Evolutionary conservation across 2,888 invertebrate species (phyloP), one percentile per base, ranked within the genome.

Genomic region (Tenodera sinensis): DNA sequence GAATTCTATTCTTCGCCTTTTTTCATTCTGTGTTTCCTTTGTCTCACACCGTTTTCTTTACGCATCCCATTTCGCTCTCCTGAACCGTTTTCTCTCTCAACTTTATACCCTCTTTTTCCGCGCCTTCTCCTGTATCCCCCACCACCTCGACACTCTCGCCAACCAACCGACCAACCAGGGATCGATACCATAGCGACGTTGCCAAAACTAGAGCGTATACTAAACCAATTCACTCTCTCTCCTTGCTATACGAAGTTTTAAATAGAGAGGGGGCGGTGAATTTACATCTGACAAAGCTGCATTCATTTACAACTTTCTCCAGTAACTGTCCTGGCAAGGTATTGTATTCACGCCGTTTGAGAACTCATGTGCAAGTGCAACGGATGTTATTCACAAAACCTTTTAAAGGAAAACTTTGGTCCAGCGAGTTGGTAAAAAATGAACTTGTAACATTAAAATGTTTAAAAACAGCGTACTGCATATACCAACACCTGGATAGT

Each of bases 111-210:
- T 30, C 87, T 25, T n/a, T 54, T 82, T 47, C 42, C 47, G 54
- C 30, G 42, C 27, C 54, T 47, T 28, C 83, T 88, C 83, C 85
- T 42, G 27, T 34, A 71, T 34, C 89, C 34, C 89, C 34, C 30
- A 15, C 85, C 14, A 34, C 28, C 84, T 81, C 34, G 81, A 15
- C 85, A 47, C 83, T 25, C 84, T 81, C 84, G 14, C 88, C 71
- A 54, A 27, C 83, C 87, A 28, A 47, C 54, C 83, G 71, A 84
- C 84, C 87, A 88, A 88, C 89, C 28, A 71, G 88, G 71, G 90
- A 90, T 90, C 90, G 90, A 90, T 90, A 90, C 84, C 54, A 28
- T 20, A 42, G 90, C 88, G 90, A 89, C 89, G 90, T 90, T 90
- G 90, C 90, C 90, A 89, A 89, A 88, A 85, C 86, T 88, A 84